Base-by-base conservation (phyloP, 2,113 vertebrate genomes). In the Triplophysa rosa region DNA sequence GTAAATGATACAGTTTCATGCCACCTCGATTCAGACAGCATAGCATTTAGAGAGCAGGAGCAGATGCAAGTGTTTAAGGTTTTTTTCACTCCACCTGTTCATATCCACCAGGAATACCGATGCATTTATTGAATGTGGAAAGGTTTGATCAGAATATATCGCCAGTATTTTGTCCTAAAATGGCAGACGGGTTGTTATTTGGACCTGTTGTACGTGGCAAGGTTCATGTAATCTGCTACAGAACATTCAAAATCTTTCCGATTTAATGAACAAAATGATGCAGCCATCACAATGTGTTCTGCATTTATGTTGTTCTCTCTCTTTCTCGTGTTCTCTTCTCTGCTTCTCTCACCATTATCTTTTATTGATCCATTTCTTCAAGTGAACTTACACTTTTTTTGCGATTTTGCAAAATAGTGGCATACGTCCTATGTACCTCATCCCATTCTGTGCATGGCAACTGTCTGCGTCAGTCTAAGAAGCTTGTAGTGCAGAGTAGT, bases 321-420 rank as follows among this genome's bases (percentile, higher is more conserved):
- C 21, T 52, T 45, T 37, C 33, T 37, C 6, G 33, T 7, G 0
- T 56, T 63, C 69, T 58, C 16, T 52, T 26, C 21, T 14, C 1
- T 73, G 37, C 14, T 58, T 72, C 49, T 56, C 16, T 59, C 58
- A 76, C 54, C 19, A 58, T 58, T 58, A 9, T 58, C 54, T n/a
- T 78, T 11, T 73, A 67, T 68, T 67, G 59, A 81, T 79, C n/a
- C 62, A 77, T 82, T 54, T 69, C 47, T 72, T 74, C 10, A 71
- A 79, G 71, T 84, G 61, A 84, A 81, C 83, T 79, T 79, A 58
- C 56, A 26, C 52, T 73, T 83, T 73, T 83, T 72, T 84, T 84
- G 75, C 64, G 61, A 82, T 84, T 84, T 56, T 37, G 78, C 83
- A 63, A 37, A 37, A 37, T 37, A 1, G 33, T 6, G 5, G 33